Percentiles rank a stretch among this genome's conserved stretches.
Evolutionary conservation across 2,888 invertebrate genomes (phyloP).

Genomic region (Periphyllus acericola): DNA sequence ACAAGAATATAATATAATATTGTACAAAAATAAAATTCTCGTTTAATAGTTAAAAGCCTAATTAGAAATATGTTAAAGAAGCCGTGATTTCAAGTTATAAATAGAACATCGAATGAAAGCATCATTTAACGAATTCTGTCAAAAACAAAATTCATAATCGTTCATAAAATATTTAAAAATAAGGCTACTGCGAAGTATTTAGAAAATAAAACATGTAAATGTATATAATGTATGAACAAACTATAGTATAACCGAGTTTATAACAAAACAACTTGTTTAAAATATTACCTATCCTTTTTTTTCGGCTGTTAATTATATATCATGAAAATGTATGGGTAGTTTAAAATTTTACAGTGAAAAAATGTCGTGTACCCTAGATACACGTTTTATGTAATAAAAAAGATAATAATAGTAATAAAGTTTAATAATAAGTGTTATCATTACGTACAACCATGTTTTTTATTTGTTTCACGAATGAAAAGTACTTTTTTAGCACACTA

Average conservation of each 20-base stretch:
- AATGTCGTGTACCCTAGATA: too few relatives aligned
- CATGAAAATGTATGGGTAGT: too few relatives aligned
- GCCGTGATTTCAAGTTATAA: constrained; percentile 30
- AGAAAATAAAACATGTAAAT: neutral
- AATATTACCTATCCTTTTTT: too few relatives aligned
- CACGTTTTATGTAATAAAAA: too few relatives aligned
- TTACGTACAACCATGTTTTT: neutral
- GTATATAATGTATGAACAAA: too few relatives aligned
- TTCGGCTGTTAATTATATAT: too few relatives aligned
- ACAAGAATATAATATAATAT: neutral
- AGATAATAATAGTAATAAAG: too few relatives aligned
- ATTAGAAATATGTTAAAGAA: constrained; percentile 37
- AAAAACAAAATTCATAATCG: neutral
- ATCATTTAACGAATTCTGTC: constrained; percentile 18
- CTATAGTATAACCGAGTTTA: too few relatives aligned
- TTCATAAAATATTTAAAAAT: too few relatives aligned
- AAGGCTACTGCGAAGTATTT: neutral
- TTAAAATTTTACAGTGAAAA: too few relatives aligned
- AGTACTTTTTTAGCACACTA: neutral
- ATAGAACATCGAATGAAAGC: constrained; percentile 29
- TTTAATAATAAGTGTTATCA: too few relatives aligned
- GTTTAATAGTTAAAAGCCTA: constrained; percentile 8
- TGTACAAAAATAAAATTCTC: neutral
- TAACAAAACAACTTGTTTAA: too few relatives aligned
- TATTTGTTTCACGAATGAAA: neutral